These are phyloP conservation scores for Ganaspis sp. DNA, from an alignment of 1,140 invertebrate genomes.

Conservation along the genomic window DNA sequence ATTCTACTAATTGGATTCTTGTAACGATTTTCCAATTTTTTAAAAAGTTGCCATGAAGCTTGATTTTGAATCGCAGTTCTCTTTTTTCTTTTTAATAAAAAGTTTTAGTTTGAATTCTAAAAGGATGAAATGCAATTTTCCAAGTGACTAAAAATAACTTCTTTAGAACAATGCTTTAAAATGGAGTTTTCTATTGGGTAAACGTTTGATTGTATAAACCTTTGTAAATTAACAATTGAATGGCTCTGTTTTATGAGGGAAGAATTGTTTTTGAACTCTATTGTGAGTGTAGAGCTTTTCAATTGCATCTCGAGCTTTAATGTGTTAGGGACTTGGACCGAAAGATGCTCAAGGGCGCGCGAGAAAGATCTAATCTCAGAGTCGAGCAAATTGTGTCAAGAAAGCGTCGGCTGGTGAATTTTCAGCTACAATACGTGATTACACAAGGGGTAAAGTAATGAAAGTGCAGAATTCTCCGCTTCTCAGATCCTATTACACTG, in stretches of 20 bases:
- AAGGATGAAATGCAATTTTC: too few relatives aligned
- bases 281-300: background rate
- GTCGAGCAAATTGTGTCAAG: constrained; percentile 37
- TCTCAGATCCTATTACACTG: constrained; percentile 30
- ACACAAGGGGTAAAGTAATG: constrained; percentile 35
- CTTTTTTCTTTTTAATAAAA: too few relatives aligned
- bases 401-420: constrained; percentile 32
- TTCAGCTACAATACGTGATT: constrained; percentile 30
- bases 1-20: too few relatives aligned
- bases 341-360: constrained; percentile 30
- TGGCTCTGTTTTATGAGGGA: background rate
- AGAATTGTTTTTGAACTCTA: constrained; percentile 1
- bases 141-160: background rate
- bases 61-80: too few relatives aligned
- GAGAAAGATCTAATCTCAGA: constrained; percentile 31
- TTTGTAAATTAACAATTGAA: background rate
- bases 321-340: background rate
- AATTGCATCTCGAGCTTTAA: constrained; percentile 7
- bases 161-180: background rate
- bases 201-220: background rate
- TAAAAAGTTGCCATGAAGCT: too few relatives aligned
- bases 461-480: constrained; percentile 32
- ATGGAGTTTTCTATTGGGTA: background rate
- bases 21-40: too few relatives aligned
- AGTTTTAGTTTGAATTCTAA: too few relatives aligned